These are phyloP conservation scores for Mesochorus sp. DNA, from an alignment of 2,888 invertebrate species.

Conservation along the genomic window DNA sequence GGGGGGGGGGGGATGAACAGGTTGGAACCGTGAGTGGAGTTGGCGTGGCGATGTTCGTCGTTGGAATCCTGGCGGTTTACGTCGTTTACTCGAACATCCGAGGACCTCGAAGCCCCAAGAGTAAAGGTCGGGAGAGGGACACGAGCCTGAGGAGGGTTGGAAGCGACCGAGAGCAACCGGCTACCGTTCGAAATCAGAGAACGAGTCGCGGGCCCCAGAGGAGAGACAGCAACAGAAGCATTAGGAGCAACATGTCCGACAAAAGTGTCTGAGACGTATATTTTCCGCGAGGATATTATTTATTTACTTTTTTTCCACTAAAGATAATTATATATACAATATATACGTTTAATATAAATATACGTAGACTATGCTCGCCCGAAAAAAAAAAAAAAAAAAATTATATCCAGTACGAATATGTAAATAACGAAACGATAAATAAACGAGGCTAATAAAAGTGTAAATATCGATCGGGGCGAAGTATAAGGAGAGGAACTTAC, in stretches of 20 bases:
- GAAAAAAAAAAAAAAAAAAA: conserved; percentile 2
- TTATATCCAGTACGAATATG: background rate
- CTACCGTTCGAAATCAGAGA: conserved; percentile 57
- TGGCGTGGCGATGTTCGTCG: conserved; percentile 77
- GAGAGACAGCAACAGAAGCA: conserved; percentile 74
- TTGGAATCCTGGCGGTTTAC: conserved; percentile 78
- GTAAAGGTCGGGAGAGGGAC: conserved; percentile 70
- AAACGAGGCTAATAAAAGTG: background rate
- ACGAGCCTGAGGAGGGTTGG: conserved; percentile 74
- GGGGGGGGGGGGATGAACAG: too few relatives aligned
- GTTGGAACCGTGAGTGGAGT: conserved; percentile 77
- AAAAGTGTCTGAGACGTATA: conserved; percentile 78
- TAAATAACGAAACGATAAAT: background rate
- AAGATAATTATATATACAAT: too few relatives aligned
- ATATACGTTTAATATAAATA: background rate
- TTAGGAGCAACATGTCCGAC: conserved; percentile 76
- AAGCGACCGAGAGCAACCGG: conserved; percentile 72
- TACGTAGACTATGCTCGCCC: too few relatives aligned
- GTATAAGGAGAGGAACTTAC: background rate
- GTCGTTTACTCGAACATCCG: conserved; percentile 77
- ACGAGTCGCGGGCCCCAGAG: conserved; percentile 67
- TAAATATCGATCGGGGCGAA: background rate
- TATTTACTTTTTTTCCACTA: too few relatives aligned
- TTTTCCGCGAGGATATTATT: too few relatives aligned
- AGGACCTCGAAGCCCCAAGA: conserved; percentile 71